A percentile compares a stretch with the other conserved stretches of the same genome.
Conservation (phyloP, 2,888 invertebrate genomes). For the Nebria brevicollis region DNA sequence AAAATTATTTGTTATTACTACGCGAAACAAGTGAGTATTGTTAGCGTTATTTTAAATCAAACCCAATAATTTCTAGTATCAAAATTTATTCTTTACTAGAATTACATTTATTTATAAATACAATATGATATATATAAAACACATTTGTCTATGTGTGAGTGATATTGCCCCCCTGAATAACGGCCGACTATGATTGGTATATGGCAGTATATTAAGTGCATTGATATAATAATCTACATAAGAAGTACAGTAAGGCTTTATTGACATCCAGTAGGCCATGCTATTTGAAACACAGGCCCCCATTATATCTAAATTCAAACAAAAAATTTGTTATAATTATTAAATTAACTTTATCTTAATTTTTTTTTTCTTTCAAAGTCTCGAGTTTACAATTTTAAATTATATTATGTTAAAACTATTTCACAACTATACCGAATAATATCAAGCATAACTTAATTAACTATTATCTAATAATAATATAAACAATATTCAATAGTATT, state of each 20-base stretch:
- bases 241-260: conserved; percentile 11
- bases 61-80: not conserved
- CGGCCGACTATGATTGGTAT: conserved; percentile 5
- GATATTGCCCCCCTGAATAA: conserved; percentile 4
- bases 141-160: not conserved
- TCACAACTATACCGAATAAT: not conserved
- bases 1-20: no score
- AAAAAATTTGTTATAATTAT: not conserved
- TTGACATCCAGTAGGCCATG: conserved; percentile 20
- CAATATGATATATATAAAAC: not conserved
- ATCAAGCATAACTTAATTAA: no score
- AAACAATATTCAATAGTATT: no score
- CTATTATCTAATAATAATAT: no score
- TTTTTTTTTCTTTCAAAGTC: not conserved
- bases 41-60: not conserved
- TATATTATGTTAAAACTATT: not conserved
- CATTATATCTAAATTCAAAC: not conserved
- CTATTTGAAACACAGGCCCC: not conserved
- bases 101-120: not conserved
- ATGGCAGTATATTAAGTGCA: conserved; percentile 19
- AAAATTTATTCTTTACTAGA: conserved; percentile 16
- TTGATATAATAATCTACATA: conserved; percentile 6
- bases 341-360: not conserved
- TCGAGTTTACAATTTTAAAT: not conserved
- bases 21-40: not conserved